Evolutionary conservation across 1,140 invertebrate species (phyloP).

Genomic region (Ceratoteleas bidentatus): DNA sequence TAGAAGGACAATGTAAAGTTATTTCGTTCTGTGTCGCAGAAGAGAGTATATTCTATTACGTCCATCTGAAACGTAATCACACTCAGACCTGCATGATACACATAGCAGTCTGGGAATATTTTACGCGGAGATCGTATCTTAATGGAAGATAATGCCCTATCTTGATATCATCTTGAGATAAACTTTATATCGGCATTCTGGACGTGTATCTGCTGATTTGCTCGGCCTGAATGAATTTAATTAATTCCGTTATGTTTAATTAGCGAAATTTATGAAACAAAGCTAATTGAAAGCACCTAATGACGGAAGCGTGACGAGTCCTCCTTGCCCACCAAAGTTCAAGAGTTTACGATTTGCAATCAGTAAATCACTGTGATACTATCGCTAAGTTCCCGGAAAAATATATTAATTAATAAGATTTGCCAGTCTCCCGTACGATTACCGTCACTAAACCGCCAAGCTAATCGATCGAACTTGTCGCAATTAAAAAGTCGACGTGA

Average conservation of each 20-base stretch:
- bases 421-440: too few relatives aligned
- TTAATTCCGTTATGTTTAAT: slow-evolving; percentile 17
- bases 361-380: too few relatives aligned
- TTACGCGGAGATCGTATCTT: slow-evolving; percentile 19
- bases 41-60: slow-evolving; percentile 28
- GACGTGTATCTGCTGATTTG: slow-evolving; percentile 20
- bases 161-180: slow-evolving; percentile 22
- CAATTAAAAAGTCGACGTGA: too few relatives aligned
- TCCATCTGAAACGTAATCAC: slow-evolving; percentile 31
- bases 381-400: too few relatives aligned
- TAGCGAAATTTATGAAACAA: slow-evolving; percentile 3
- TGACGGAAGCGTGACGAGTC: background rate
- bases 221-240: slow-evolving; percentile 15
- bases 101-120: slow-evolving; percentile 21
- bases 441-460: too few relatives aligned
- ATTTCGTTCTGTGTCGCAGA: slow-evolving; percentile 19
- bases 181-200: slow-evolving; percentile 16
- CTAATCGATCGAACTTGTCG: too few relatives aligned
- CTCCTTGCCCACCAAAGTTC: background rate
- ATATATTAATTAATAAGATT: too few relatives aligned
- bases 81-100: slow-evolving; percentile 10
- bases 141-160: slow-evolving; percentile 19
- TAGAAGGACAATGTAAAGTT: slow-evolving; percentile 26
- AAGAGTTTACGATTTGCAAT: background rate
- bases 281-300: background rate